Base-by-base conservation (phyloP, 2,888 invertebrate species). In the Eumacrocentrus americanus region DNA sequence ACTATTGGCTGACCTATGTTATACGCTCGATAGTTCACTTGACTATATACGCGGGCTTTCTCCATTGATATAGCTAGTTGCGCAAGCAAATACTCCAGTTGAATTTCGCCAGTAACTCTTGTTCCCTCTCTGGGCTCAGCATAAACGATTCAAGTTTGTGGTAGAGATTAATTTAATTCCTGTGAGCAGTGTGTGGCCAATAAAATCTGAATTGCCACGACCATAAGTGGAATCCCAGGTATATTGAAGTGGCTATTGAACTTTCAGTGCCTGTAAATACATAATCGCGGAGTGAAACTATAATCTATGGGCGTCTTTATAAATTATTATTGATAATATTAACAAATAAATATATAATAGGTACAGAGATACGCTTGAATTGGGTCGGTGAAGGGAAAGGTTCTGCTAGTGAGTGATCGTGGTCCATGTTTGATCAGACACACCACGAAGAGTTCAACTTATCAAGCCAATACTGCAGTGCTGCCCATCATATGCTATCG, bases 381-480 rank as follows among this genome's bases (percentile, higher is more conserved):
- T 54, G 2, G 3, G 11, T 23, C n/a, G 5, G 6, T 25, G 14
- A 23, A 35, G 4, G 18, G 4, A 9, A 35, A 46, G n/a, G 5
- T 22, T 46, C 18, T 56, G 12, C 9, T 35, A 12, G 34, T 20
- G 16, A 47, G 37, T 55, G 55, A 35, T 55, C 14, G 37, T 4
- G 55, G 35, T 18, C 29, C 44, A 34, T 46, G 54, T 46, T 16
- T 46, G 54, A 34, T 54, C 54, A 29, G 46, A 46, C 44, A 18
- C 25, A n/a, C 18, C 20, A 40, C n/a, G n/a, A 6, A 34, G 23
- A 56, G 38, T 56, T 37, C 47, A 47, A 46, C 34, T 54, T 54
- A 44, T 54, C 42, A 3, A 11, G 35, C n/a, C n/a, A n/a, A n/a
- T n/a, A n/a, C n/a, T n/a, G n/a, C n/a, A n/a, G n/a, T n/a, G n/a